Conservation (phyloP, 2,888 invertebrate genomes). For the Dicyrtoma fusca region DNA sequence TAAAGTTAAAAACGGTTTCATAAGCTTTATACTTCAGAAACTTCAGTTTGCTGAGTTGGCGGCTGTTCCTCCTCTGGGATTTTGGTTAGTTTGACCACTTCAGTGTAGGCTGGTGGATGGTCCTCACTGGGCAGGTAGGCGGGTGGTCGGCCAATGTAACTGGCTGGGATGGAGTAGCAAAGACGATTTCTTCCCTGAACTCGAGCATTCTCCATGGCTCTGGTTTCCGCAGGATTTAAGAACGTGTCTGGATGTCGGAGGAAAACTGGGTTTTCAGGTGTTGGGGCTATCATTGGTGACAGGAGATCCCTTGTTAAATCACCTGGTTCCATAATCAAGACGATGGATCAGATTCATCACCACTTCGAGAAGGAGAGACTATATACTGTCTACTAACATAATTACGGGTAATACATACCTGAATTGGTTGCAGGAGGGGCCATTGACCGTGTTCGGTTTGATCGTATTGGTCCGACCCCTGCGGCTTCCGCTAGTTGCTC, state of each 20-base stretch:
- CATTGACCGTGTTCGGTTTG: not conserved
- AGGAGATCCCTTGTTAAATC: too few relatives aligned
- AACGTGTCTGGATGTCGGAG: conserved; percentile 9
- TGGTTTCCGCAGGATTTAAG: not conserved
- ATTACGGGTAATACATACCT: too few relatives aligned
- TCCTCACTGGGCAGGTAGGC: conserved; percentile 4
- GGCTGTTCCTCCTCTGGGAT: conserved; percentile 5
- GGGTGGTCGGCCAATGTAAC: conserved; percentile 15
- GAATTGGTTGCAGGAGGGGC: not conserved
- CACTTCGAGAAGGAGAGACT: too few relatives aligned
- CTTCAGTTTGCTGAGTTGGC: too few relatives aligned
- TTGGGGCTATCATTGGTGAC: not conserved
- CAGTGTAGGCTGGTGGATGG: conserved; percentile 19
- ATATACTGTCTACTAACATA: too few relatives aligned
- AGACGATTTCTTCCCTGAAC: not conserved
- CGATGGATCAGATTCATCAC: too few relatives aligned
- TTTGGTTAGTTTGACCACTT: not conserved
- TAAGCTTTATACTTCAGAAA: too few relatives aligned
- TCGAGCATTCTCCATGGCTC: not conserved
- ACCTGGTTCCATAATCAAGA: too few relatives aligned
- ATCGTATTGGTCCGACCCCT: not conserved
- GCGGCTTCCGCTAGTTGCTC: not conserved
- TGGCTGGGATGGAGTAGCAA: conserved; percentile 30
- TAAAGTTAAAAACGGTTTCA: too few relatives aligned
- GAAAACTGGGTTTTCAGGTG: conserved; percentile 2